Evolutionary conservation across 1,140 invertebrate genomes (phyloP), one percentile per base, ranked within the genome.

Genomic region (Neuroterus valhalla): DNA sequence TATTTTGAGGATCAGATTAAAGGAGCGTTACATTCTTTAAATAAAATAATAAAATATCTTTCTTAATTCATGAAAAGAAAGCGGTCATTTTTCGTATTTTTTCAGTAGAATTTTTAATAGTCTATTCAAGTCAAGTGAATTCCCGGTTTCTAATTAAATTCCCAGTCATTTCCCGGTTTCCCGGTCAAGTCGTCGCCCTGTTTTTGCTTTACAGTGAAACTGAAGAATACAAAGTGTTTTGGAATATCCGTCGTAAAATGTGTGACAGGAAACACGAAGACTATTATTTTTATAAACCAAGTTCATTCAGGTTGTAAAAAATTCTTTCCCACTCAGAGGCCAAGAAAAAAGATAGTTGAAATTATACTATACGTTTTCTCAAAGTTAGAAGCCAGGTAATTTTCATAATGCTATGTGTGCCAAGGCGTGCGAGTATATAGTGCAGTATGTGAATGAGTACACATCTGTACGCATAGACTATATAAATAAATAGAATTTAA

Each of bases 201-300:
- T n/a, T n/a, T n/a, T n/a, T n/a, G n/a, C n/a, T n/a, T n/a, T n/a
- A n/a, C n/a, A n/a, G n/a, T 62, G 12, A 6, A 1, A n/a, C 46
- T 26, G 2, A 55, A 62, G 52, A 15, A 31, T 62, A 31, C 26
- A 8, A 62, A 62, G 48, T 19, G 21, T 50, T 19, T 26, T 62
- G 23, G 3, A 31, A 31, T 3, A 31, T 31, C 31, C 4, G 4
- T 26, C 3, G 31, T 11, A 62, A 62, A 26, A 55, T 14, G 15
- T 14, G 23, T 62, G 52, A 62, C 21, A 62, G 52, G 52, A 62
- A 62, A 62, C 26, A 26, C 12, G n/a, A 62, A 14, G 23, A 62
- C 12, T 62, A 62, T 62, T 62, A 62, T 62, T 62, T 62, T 62
- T 31, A n/a, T 2, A 62, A 62, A 62, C 52, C 23, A 62, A 62